These are phyloP conservation scores for Squalus acanthias DNA, from an alignment of 2,797 vertebrate species.

Conservation along the genomic window DNA sequence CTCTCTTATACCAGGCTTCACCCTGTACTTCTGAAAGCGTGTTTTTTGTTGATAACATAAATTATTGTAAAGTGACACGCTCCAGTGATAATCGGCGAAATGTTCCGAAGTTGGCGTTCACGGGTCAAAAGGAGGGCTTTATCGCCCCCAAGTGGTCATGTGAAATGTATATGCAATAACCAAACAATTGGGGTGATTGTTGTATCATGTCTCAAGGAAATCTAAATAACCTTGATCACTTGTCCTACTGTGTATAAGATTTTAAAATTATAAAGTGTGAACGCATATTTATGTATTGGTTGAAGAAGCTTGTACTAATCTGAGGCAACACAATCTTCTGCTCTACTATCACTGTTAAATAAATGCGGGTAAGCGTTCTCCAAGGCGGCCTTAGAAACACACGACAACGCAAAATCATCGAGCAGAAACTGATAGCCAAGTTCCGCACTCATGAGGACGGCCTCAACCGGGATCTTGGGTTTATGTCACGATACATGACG, in stretches of 20 bases:
- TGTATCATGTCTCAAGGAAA: not conserved
- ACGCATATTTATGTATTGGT: no score
- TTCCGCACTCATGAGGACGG: no score
- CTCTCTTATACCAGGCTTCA: no score
- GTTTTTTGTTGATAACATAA: not conserved
- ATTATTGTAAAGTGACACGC: conserved; percentile 15
- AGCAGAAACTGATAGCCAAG: no score
- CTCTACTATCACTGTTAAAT: no score
- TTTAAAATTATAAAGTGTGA: not conserved
- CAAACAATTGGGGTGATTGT: not conserved
- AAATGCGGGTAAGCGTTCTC: no score
- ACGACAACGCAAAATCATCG: no score
- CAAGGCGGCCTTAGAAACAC: no score
- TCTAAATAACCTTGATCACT: no score
- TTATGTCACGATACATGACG: no score
- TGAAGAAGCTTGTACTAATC: not conserved
- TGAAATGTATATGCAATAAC: not conserved
- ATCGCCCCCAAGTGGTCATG: not conserved
- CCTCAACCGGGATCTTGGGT: no score
- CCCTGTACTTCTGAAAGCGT: not conserved
- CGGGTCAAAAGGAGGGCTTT: not conserved
- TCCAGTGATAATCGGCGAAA: not conserved
- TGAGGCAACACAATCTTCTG: not conserved
- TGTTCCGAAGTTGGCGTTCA: not conserved
- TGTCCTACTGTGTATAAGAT: not conserved